Evolutionary conservation across 2,888 invertebrate genomes (phyloP).

Genomic region (Glaucopsyche alexis): DNA sequence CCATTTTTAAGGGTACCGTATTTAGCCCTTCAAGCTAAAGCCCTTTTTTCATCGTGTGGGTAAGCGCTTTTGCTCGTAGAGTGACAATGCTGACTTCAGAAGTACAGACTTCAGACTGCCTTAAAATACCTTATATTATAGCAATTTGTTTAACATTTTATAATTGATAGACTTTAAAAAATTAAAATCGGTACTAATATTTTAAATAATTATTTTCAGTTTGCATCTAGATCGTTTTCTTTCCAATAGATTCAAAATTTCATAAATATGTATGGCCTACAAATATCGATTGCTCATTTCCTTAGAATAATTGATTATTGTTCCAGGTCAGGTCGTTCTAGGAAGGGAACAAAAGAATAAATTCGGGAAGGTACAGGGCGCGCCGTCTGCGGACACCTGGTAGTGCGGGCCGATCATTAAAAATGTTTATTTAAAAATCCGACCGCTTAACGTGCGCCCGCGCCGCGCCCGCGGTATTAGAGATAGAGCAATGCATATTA

Average conservation of each 20-base stretch:
- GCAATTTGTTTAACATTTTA: too few species aligned
- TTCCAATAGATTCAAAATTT: neutral
- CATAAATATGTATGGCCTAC: constrained; percentile 2
- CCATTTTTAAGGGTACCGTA: too few species aligned
- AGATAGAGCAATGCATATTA: constrained; percentile 42
- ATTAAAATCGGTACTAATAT: neutral
- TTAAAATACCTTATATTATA: too few species aligned
- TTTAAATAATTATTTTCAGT: too few species aligned
- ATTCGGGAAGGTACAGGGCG: constrained; percentile 50
- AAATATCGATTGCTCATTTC: constrained; percentile 40
- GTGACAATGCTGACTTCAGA: too few species aligned
- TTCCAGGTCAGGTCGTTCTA: constrained; percentile 53
- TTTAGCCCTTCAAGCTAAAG: too few species aligned
- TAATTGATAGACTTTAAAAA: too few species aligned
- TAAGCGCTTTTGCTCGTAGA: too few species aligned
- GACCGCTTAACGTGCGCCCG: constrained; percentile 65
- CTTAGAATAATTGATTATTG: constrained; percentile 62
- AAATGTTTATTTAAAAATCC: constrained; percentile 81
- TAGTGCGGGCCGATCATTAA: constrained; percentile 76
- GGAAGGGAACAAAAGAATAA: constrained; percentile 70
- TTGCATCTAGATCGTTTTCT: neutral
- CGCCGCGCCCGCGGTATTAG: constrained; percentile 45
- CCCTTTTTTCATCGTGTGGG: too few species aligned
- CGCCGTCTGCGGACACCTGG: constrained; percentile 77
- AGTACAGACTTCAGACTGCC: too few species aligned